A percentile compares a stretch with the other conserved stretches of the same genome.
phyloP scores from a whole-genome alignment of 1,140 invertebrate genomes.

The Heliconius congener region DNA sequence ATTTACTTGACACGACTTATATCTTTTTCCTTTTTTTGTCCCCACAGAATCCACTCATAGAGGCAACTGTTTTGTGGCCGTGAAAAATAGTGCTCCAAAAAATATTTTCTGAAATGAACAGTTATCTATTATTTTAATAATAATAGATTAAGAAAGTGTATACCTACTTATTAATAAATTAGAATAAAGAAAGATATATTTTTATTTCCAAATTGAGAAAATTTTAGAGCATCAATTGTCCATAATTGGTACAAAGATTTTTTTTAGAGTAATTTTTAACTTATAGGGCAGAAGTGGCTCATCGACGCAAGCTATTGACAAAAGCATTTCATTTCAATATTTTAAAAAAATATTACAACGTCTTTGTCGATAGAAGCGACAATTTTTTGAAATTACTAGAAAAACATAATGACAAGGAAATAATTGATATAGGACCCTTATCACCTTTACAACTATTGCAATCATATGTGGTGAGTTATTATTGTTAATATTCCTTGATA shows the following conservation, averaged over 20 bases:
- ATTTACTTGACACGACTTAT: too few relatives aligned
- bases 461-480: neutral
- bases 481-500: neutral
- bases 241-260: neutral
- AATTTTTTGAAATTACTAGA: constrained; percentile 30
- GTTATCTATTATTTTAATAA: too few relatives aligned
- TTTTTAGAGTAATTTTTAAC: neutral
- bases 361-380: constrained; percentile 52
- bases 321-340: constrained; percentile 22
- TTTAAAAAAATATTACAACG: constrained; percentile 25
- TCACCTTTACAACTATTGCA: constrained; percentile 27
- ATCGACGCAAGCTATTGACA: constrained; percentile 11
- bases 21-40: too few relatives aligned
- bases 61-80: too few relatives aligned
- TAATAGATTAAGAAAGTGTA: too few relatives aligned
- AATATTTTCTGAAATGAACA: too few relatives aligned
- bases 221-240: too few relatives aligned
- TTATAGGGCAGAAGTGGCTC: constrained; percentile 16
- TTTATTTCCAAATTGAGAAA: too few relatives aligned
- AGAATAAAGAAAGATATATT: too few relatives aligned
- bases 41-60: too few relatives aligned
- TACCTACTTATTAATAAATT: too few relatives aligned
- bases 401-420: constrained; percentile 4
- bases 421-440: constrained; percentile 28
- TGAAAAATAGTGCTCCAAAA: too few relatives aligned